A percentile compares a stretch with the other conserved stretches of the same genome.
Conservation (phyloP, 2,113 vertebrate genomes). For the Elanoides forficatus region DNA sequence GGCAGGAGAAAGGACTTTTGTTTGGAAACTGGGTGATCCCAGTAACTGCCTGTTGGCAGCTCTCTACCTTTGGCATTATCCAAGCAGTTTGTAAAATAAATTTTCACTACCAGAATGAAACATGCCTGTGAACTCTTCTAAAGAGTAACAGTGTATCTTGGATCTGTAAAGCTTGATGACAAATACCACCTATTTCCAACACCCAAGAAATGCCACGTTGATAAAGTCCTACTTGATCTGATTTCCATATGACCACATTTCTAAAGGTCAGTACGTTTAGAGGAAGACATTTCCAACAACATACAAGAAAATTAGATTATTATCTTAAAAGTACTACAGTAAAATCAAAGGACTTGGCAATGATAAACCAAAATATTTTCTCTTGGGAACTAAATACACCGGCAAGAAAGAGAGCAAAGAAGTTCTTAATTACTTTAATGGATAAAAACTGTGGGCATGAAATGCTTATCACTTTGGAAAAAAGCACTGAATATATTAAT, state of each 20-base stretch:
- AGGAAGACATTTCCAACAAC: not conserved
- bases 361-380: not conserved
- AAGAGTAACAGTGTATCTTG: not conserved
- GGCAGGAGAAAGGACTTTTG: not conserved
- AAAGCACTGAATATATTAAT: not conserved
- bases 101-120: not conserved
- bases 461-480: not conserved
- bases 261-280: not conserved
- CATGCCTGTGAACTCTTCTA: not conserved
- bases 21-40: not conserved
- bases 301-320: not conserved
- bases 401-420: not conserved
- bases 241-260: not conserved
- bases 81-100: not conserved
- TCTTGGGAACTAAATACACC: not conserved
- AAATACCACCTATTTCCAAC: not conserved
- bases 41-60: not conserved
- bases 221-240: not conserved
- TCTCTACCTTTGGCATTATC: not conserved
- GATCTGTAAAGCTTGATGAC: not conserved
- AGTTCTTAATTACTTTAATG: not conserved
- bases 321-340: not conserved
- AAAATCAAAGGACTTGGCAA: slow-evolving; percentile 41
- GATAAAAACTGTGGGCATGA: not conserved
- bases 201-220: not conserved